Evolutionary conservation across 2,113 vertebrate species (phyloP).

Genomic region (Elaphurus davidianus): DNA sequence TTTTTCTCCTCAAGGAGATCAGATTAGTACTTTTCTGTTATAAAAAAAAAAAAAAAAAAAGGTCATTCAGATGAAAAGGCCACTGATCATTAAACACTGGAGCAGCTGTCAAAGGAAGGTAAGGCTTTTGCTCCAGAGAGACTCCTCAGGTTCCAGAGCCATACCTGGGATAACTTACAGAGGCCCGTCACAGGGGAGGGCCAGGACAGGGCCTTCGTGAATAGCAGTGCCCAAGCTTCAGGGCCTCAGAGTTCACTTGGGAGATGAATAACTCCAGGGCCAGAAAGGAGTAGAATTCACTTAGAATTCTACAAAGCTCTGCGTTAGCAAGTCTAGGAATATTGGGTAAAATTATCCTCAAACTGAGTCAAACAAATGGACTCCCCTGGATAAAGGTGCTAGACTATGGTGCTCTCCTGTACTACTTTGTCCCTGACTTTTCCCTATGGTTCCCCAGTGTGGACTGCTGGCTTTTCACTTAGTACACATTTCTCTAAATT

Average conservation of each 20-base stretch:
- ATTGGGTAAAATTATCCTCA: not conserved
- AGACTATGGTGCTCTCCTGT: not conserved
- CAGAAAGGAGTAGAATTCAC: not conserved
- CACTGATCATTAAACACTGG: not conserved
- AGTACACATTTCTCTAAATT: not conserved
- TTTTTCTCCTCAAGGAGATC: conserved; percentile 4
- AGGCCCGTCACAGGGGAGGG: not conserved
- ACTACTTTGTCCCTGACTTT: not conserved
- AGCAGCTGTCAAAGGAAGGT: not conserved
- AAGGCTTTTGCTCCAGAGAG: not conserved
- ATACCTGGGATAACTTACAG: not conserved
- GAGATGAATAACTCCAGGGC: not conserved
- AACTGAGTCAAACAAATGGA: not conserved
- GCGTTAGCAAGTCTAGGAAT: not conserved
- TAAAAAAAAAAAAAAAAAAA: not conserved
- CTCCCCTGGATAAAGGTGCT: not conserved
- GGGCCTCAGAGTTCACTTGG: not conserved
- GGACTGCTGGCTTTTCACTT: not conserved
- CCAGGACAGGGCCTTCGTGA: not conserved
- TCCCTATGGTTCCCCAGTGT: not conserved
- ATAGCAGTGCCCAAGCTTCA: not conserved
- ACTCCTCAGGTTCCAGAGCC: not conserved
- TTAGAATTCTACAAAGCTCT: not conserved
- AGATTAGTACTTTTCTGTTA: conserved; percentile 2
- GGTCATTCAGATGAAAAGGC: not conserved